Evolutionary conservation across 2,113 vertebrate species (phyloP).

Genomic region (Sinocyclocheilus grahami): DNA sequence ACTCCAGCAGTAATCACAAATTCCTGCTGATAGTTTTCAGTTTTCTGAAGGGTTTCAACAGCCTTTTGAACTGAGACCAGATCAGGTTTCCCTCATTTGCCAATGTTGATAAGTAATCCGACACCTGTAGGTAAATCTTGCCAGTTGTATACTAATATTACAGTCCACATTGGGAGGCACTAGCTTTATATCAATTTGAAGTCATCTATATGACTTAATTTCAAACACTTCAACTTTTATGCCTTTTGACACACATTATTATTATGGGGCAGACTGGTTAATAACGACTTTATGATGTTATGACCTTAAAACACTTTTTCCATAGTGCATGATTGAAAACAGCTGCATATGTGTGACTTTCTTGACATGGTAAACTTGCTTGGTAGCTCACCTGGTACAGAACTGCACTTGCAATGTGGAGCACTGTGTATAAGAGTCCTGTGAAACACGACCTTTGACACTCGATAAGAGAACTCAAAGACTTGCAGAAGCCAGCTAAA

Average conservation of each 20-base stretch:
- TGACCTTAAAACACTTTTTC: too few species aligned
- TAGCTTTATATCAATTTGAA: constrained; percentile 62
- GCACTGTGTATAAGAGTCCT: not conserved
- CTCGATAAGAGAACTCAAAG: not conserved
- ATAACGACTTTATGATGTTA: too few species aligned
- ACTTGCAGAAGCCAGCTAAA: not conserved
- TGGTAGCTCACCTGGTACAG: not conserved
- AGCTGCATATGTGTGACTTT: not conserved
- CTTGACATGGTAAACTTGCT: not conserved
- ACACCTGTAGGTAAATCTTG: not conserved
- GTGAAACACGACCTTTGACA: not conserved
- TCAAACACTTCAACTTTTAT: not conserved
- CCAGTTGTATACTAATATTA: not conserved
- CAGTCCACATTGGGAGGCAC: constrained; percentile 31
- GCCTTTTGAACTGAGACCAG: not conserved
- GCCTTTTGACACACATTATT: not conserved
- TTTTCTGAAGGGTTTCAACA: constrained; percentile 7
- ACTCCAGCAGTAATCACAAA: not conserved
- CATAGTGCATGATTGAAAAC: too few species aligned
- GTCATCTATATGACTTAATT: constrained; percentile 23
- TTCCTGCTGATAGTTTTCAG: constrained; percentile 27
- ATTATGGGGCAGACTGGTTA: too few species aligned
- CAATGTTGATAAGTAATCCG: not conserved
- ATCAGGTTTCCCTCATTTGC: not conserved
- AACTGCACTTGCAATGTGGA: not conserved